Conservation (phyloP, 2,888 invertebrate species). For the Melipona beecheii region DNA sequence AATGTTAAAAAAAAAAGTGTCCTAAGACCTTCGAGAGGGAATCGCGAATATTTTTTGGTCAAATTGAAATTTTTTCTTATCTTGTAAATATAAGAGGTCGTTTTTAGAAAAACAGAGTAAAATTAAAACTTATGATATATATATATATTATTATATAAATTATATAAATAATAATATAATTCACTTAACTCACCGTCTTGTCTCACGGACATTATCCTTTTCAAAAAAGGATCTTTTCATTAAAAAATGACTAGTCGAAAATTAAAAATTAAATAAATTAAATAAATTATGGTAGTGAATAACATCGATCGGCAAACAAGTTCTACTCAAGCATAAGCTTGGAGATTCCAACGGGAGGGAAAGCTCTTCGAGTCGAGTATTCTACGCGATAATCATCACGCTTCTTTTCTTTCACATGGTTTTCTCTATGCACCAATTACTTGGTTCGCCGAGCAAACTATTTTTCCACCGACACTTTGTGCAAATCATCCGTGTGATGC, state of each 20-base stretch:
- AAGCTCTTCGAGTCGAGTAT: background rate
- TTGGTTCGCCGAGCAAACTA: constrained; percentile 22
- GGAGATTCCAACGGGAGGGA: background rate
- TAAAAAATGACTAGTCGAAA: background rate
- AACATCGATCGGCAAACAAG: background rate
- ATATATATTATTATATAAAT: background rate
- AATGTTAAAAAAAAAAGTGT: too few relatives aligned
- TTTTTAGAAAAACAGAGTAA: too few relatives aligned
- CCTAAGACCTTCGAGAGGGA: too few relatives aligned
- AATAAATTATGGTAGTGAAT: background rate
- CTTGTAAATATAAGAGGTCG: too few relatives aligned
- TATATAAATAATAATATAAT: background rate
- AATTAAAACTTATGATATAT: too few relatives aligned
- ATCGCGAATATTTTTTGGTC: too few relatives aligned
- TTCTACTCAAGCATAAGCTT: background rate
- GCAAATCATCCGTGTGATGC: constrained; percentile 25
- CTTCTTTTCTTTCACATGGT: background rate
- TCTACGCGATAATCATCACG: constrained; percentile 9
- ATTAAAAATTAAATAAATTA: background rate
- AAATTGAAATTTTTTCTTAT: too few relatives aligned
- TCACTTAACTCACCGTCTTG: background rate
- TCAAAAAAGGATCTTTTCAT: background rate
- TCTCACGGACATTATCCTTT: background rate
- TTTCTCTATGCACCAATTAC: constrained; percentile 18
- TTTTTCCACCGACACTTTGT: constrained; percentile 38